Evolutionary conservation across 2,797 vertebrate genomes (phyloP), one percentile per base, ranked within the genome.

Genomic region (Crenichthys baileyi): DNA sequence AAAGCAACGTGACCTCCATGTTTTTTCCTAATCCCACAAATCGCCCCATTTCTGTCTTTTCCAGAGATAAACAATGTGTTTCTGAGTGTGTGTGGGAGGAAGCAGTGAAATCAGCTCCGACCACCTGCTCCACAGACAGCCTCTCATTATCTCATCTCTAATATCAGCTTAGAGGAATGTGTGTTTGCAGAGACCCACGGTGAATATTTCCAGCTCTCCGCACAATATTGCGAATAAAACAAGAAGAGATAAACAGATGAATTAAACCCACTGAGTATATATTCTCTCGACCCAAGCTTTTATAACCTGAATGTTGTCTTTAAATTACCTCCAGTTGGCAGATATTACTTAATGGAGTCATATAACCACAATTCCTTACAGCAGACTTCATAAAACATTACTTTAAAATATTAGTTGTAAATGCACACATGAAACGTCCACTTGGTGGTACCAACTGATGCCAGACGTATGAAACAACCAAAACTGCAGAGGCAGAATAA

Each of bases 71-170:
- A 80, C 75, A 75, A 74, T 77, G 87, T 85, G 72, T 88, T 51
- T 83, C 13, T 2, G 31, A 65, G 39, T 73, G 58, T 68, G 75
- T 68, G 58, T 60, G 20, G 63, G 4, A 53, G 31, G 31, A 18
- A 22, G 68, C 78, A 51, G 81, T 79, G 81, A 83, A 86, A 87
- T 87, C 89, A 81, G 89, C 83, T 87, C 67, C 46, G 76, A 56
- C 88, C 90, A 91, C 89, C 88, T 90, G 91, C 85, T 86, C 81
- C 78, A 76, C 86, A 84, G 55, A 87, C 83, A 91, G 83, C 86
- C 90, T 85, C 75, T 86, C 76, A 90, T 91, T 91, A 90, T 83
- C 88, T 90, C 83, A 90, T 90, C 87, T 88, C 80, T 88, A 85
- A 83, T 87, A 87, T 90, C 87, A 84, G 76, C 36, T 76, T 36